Evolutionary conservation across 2,797 vertebrate species (phyloP).

Genomic region (Paguma larvata): DNA sequence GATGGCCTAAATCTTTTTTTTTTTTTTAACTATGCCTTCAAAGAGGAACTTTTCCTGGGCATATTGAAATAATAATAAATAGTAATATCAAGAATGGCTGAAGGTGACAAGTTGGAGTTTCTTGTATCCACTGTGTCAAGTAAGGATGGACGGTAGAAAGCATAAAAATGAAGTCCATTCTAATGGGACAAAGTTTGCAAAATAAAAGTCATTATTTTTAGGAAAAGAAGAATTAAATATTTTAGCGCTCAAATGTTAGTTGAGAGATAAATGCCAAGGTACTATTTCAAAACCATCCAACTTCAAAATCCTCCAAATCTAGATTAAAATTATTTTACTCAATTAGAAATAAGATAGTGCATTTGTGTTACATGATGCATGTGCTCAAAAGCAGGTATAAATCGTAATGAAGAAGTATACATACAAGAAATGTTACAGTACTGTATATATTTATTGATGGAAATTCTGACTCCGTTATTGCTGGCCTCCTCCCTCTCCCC

Average conservation of each 20-base stretch:
- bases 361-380: not conserved
- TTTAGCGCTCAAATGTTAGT: conserved; percentile 47
- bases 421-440: not conserved
- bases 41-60: not conserved
- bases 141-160: conserved; percentile 2
- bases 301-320: conserved; percentile 29
- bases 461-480: not conserved
- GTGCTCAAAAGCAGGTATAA: not conserved
- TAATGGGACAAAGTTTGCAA: conserved; percentile 37
- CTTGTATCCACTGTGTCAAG: not conserved
- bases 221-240: not conserved
- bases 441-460: not conserved
- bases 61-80: not conserved
- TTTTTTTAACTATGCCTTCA: not conserved
- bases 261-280: conserved; percentile 42
- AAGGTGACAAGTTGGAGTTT: not conserved
- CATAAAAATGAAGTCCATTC: conserved; percentile 38
- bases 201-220: conserved; percentile 49
- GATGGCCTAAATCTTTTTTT: not conserved
- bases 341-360: conserved; percentile 63
- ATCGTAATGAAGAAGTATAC: not conserved
- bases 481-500: rapidly evolving
- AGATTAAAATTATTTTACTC: conserved; percentile 77
- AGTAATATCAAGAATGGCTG: not conserved
- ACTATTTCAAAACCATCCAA: conserved; percentile 40